Conservation (phyloP, 2,113 vertebrate species). For the Apodemus speciosus region DNA sequence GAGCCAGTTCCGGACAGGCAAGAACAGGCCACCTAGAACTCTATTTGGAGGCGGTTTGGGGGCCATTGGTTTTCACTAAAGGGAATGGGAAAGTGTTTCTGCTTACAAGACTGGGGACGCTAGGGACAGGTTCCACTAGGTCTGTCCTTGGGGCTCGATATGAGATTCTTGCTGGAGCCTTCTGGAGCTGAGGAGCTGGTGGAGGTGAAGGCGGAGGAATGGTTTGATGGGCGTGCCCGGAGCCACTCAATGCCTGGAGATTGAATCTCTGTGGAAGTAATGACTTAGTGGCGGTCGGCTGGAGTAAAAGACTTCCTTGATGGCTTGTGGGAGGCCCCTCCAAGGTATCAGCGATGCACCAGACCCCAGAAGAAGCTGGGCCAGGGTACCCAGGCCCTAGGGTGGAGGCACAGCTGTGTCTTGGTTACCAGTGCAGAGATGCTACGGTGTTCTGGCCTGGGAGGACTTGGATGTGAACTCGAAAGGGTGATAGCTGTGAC, state of each 20-base stretch:
- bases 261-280: accelerated
- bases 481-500: background rate
- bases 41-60: background rate
- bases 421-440: background rate
- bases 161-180: background rate
- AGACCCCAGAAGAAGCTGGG: background rate
- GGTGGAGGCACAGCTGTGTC: too few species aligned
- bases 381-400: background rate
- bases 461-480: background rate
- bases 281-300: too few species aligned
- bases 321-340: background rate
- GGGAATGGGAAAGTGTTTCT: background rate
- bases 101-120: background rate
- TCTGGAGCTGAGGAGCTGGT: background rate
- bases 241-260: accelerated
- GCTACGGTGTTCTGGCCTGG: background rate
- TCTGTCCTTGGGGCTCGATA: background rate
- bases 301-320: background rate
- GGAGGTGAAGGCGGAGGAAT: accelerated
- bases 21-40: background rate
- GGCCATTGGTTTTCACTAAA: background rate
- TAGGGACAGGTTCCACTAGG: accelerated
- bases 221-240: background rate
- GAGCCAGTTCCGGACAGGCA: background rate
- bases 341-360: accelerated